phyloP scores from a whole-genome alignment of 64 coral and sea anemone species.

The Dendrophyllia cribrosa region DNA sequence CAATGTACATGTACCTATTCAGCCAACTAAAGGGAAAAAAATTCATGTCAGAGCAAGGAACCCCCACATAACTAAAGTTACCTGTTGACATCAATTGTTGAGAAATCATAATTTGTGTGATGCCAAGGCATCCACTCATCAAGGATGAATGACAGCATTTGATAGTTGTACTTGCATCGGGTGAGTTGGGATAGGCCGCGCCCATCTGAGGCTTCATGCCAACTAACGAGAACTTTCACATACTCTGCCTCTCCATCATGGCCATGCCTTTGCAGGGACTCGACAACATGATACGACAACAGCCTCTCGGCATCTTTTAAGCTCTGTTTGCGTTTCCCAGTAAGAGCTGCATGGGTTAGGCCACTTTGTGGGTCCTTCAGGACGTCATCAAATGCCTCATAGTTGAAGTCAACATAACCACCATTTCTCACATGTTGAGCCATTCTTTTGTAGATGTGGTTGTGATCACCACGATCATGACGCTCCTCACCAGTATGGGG shows the following conservation, averaged over 20 bases:
- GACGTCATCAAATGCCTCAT: constrained; percentile 57
- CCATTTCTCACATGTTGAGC: constrained; percentile 20
- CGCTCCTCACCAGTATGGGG: background rate
- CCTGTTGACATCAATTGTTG: constrained; percentile 72
- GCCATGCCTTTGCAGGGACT: background rate
- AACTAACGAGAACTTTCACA: constrained; percentile 35
- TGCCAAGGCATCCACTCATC: constrained; percentile 61
- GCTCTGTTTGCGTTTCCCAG: constrained; percentile 54
- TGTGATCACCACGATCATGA: constrained; percentile 77
- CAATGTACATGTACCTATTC: too few species aligned
- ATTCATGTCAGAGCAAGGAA: background rate
- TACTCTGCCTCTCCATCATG: constrained; percentile 44
- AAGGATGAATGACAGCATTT: constrained; percentile 39
- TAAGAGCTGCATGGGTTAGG: constrained; percentile 53
- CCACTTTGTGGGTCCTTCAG: constrained; percentile 55
- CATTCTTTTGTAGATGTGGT: constrained; percentile 68
- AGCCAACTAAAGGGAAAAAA: too few species aligned
- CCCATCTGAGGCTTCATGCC: constrained; percentile 48
- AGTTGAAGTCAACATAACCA: background rate
- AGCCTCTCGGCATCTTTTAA: constrained; percentile 54
- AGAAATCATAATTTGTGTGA: constrained; percentile 53
- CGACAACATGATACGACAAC: constrained; percentile 39
- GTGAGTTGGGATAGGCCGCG: background rate
- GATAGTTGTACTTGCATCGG: constrained; percentile 31
- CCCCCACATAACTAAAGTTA: too few species aligned